A percentile compares a stretch with the other conserved stretches of the same genome.
Conservation (phyloP, 2,797 vertebrate species). For the Ptychobarbus kaznakovi region DNA sequence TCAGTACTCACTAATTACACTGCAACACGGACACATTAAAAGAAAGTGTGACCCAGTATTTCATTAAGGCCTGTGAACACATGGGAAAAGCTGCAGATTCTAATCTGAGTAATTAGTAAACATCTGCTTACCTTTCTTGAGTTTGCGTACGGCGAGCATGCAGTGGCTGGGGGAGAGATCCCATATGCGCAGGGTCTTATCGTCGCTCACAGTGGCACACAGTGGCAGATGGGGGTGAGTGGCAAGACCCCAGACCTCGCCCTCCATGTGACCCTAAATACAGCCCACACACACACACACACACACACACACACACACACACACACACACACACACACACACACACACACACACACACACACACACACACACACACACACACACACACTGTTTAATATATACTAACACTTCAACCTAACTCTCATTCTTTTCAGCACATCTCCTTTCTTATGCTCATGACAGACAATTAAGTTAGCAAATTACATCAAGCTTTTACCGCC, state of each 20-base stretch:
- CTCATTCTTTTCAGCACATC: background rate
- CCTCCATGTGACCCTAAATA: conserved; percentile 97
- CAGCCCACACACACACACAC: background rate
- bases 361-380: conserved; percentile 42
- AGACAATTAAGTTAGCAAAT: background rate
- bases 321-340: conserved; percentile 35
- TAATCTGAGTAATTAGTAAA: conserved; percentile 20
- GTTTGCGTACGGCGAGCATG: conserved; percentile 98
- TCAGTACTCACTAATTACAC: background rate
- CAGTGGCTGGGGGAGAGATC: conserved; percentile 99
- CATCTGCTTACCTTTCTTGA: conserved; percentile 89
- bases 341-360: conserved; percentile 41
- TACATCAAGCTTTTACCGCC: background rate
- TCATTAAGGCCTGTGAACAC: background rate
- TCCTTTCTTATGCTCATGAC: background rate
- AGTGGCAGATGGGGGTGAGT: conserved; percentile 97
- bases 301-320: conserved; percentile 42
- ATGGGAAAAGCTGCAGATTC: background rate
- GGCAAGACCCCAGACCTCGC: conserved; percentile 97
- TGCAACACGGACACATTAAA: background rate
- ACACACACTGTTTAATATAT: conserved; percentile 12
- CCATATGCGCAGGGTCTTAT: conserved; percentile 99
- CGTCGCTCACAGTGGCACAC: conserved; percentile 98
- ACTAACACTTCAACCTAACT: background rate
- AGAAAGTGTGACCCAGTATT: background rate